A percentile compares a stretch with the other conserved stretches of the same genome.
phyloP scores from a whole-genome alignment of 2,888 invertebrate species.

The Mellilla xanthometata region DNA sequence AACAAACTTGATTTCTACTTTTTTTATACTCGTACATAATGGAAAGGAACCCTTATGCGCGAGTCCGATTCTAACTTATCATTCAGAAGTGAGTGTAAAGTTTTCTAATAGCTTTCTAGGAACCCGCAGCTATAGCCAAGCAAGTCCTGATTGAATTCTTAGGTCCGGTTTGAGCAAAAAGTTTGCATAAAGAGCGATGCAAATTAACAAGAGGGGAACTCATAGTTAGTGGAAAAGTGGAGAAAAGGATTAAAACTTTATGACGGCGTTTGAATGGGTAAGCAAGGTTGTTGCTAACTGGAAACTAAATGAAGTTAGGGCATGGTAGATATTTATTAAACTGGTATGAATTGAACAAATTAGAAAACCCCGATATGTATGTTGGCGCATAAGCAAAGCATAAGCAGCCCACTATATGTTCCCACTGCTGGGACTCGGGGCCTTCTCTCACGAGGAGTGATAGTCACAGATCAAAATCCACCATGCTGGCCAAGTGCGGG shows the following conservation, averaged over 20 bases:
- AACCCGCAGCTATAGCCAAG: constrained; percentile 73
- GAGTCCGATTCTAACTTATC: no score
- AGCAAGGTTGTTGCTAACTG: constrained; percentile 21
- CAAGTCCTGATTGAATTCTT: constrained; percentile 76
- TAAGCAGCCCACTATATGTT: no score
- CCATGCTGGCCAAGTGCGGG: no score
- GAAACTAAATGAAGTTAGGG: constrained; percentile 32
- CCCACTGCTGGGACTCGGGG: no score
- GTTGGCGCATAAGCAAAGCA: no score
- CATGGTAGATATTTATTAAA: constrained; percentile 9
- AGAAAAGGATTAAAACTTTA: constrained; percentile 22
- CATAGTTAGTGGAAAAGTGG: constrained; percentile 29
- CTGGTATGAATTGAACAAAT: no score
- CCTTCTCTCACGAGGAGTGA: no score
- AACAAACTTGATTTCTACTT: no score
- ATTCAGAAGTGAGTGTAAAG: background rate
- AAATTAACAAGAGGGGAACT: constrained; percentile 54
- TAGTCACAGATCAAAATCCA: no score
- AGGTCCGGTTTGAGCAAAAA: constrained; percentile 69
- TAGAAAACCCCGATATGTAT: no score
- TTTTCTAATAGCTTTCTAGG: constrained; percentile 36
- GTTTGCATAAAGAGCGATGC: constrained; percentile 68
- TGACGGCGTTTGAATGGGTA: constrained; percentile 10
- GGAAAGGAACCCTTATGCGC: no score
- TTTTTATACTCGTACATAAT: no score